A percentile compares a stretch with the other conserved stretches of the same genome.
Evolutionary conservation across 1,140 invertebrate genomes (phyloP).

Genomic region (Diorhabda carinulata): DNA sequence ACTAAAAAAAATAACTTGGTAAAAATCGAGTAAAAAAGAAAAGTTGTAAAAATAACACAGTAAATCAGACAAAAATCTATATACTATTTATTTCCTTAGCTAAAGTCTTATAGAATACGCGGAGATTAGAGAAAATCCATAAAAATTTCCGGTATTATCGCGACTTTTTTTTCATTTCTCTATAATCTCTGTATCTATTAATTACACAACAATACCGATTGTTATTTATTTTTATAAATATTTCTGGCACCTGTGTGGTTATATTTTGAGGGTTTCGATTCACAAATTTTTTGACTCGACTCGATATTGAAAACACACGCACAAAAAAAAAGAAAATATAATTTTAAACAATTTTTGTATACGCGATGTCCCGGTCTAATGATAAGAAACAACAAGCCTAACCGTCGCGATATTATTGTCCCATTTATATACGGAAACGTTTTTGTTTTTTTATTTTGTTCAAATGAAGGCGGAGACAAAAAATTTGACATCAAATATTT

Average conservation of each 20-base stretch:
- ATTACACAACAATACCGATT: slow-evolving; percentile 27
- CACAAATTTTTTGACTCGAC: too few relatives aligned
- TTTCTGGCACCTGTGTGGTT: slow-evolving; percentile 21
- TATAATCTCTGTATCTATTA: slow-evolving; percentile 13
- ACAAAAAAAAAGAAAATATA: too few relatives aligned
- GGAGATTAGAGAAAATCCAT: slow-evolving; percentile 16
- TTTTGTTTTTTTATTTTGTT: too few relatives aligned
- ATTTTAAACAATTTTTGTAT: too few relatives aligned
- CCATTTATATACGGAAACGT: too few relatives aligned
- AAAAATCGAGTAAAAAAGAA: slow-evolving; percentile 12
- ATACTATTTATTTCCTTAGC: slow-evolving; percentile 17
- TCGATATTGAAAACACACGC: too few relatives aligned
- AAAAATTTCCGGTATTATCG: slow-evolving; percentile 14
- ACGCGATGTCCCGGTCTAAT: too few relatives aligned
- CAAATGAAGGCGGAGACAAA: neutral
- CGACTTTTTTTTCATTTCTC: slow-evolving; percentile 8
- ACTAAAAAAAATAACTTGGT: slow-evolving; percentile 23
- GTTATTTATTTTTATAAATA: slow-evolving; percentile 31
- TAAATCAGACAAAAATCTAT: slow-evolving; percentile 23
- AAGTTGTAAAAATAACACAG: slow-evolving; percentile 22
- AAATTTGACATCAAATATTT: slow-evolving; percentile 5
- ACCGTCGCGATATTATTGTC: too few relatives aligned
- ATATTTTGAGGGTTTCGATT: too few relatives aligned
- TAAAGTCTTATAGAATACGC: slow-evolving; percentile 24
- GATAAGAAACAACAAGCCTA: too few relatives aligned